Evolutionary conservation across 2,797 vertebrate species (phyloP), one percentile per base, ranked within the genome.

Genomic region (Clarias pachynema): DNA sequence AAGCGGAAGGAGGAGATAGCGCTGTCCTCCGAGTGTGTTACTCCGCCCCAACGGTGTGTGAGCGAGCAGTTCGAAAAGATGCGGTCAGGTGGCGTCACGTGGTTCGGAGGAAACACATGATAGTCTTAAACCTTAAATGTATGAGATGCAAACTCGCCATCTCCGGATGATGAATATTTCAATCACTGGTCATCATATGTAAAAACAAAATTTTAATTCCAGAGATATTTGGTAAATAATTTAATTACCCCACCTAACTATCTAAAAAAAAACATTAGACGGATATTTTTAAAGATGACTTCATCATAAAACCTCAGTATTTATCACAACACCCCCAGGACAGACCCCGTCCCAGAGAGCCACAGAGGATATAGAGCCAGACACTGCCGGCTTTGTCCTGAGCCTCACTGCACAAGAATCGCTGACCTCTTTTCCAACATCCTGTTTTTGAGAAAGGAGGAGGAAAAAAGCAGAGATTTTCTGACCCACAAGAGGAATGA

Each of bases 401-500:
- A 49, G 49, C 81, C 75, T 86, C 84, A 14, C 68, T 74, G 81
- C 37, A 3, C 29, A 86, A 85, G 68, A 82, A 82, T 86, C 65
- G 59, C 84, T 86, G 84, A 87, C 79, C 85, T 44, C 69, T 82
- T 86, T 89, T 89, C 82, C 66, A 59, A 81, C 77, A 84, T 89
- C 88, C 88, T 89, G 88, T 89, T 89, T 87, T 89, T 79, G 60
- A 80, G 81, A 74, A 83, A 87, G 68, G 26, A 18, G n/a, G 24
- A 34, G 68, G 24, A 72, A 20, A 70, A 85, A 85, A 83, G 72
- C 59, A 20, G 49, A 37, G 78, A 74, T 49, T 84, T 37, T 84
- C 63, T 79, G 62, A 77, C 63, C 34, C 24, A 26, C 56, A 12
- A 24, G 79, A 86, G 83, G 60, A 29, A 86, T 65, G 44, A 85